Conservation (phyloP, 30 jellyfish, hydroid and myxozoan genomes). For the Mastigias papua region DNA sequence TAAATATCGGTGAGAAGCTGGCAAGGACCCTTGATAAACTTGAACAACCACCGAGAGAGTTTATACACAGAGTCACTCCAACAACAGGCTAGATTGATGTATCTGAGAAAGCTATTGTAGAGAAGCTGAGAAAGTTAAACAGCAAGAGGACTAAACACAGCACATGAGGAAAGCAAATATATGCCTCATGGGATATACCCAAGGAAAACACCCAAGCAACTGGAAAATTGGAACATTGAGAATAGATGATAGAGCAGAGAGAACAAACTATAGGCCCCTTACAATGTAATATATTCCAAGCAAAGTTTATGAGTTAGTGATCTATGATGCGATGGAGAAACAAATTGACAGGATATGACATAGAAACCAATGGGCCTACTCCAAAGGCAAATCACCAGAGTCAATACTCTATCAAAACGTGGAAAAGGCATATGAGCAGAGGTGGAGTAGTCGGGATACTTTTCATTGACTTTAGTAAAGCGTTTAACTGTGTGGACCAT, state of each 20-base stretch:
- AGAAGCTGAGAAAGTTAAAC: background rate
- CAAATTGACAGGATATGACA: conserved; percentile 21
- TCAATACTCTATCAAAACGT: background rate
- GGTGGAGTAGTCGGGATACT: too few relatives aligned
- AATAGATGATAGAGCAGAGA: conserved; percentile 20
- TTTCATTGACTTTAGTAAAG: too few relatives aligned
- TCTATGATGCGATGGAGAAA: conserved; percentile 24
- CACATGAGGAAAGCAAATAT: conserved; percentile 14
- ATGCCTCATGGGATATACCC: conserved; percentile 2
- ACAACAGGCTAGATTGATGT: background rate
- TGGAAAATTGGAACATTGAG: conserved; percentile 39
- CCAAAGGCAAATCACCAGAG: conserved; percentile 7
- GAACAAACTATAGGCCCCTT: background rate
- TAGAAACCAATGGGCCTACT: conserved; percentile 23
- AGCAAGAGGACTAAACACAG: conserved; percentile 9
- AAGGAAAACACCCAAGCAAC: conserved; percentile 16
- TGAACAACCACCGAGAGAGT: background rate
- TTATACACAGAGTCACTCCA: background rate
- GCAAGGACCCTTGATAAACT: background rate
- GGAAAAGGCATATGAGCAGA: too few relatives aligned
- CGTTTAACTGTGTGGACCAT: too few relatives aligned
- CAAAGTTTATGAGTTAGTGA: conserved; percentile 7
- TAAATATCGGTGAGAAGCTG: background rate
- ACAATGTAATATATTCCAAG: conserved; percentile 29
- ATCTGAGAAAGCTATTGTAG: too few relatives aligned